These are phyloP conservation scores for Hanleya hanleyi DNA, from an alignment of 2,888 invertebrate genomes.

Conservation along the genomic window DNA sequence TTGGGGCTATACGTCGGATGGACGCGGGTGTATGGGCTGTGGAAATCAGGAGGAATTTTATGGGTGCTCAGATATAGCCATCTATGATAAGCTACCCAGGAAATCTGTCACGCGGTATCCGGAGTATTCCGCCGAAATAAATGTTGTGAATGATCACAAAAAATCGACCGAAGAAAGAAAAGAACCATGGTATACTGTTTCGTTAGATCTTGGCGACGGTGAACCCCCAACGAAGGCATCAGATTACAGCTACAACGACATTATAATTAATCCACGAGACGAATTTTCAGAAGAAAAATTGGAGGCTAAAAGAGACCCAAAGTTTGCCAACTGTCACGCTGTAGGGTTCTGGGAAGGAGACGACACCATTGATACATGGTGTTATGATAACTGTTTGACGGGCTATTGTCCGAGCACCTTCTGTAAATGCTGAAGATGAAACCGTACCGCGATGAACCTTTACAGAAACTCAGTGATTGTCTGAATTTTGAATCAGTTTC, in stretches of 20 bases:
- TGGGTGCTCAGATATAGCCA: slow-evolving; percentile 41
- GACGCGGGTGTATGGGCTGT: slow-evolving; percentile 37
- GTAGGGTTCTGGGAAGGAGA: not conserved
- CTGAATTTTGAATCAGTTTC: no score
- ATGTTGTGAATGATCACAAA: not conserved
- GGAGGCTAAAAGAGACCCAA: not conserved
- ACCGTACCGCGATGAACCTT: no score
- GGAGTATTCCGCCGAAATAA: not conserved
- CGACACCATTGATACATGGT: not conserved
- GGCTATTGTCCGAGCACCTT: not conserved
- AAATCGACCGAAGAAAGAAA: not conserved
- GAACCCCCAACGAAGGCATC: not conserved
- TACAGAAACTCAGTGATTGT: no score
- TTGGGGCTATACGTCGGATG: slow-evolving; percentile 33
- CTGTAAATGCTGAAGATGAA: not conserved
- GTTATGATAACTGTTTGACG: not conserved
- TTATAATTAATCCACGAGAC: not conserved
- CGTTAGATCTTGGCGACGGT: no score
- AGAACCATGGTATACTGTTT: not conserved
- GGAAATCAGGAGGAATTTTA: slow-evolving; percentile 48
- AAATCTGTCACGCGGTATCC: not conserved
- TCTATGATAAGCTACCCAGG: slow-evolving; percentile 1
- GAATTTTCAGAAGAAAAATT: not conserved
- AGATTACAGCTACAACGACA: not conserved
- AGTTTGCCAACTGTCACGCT: not conserved